Conservation (phyloP, 1,140 invertebrate genomes). For the Polypedilum vanderplanki region DNA sequence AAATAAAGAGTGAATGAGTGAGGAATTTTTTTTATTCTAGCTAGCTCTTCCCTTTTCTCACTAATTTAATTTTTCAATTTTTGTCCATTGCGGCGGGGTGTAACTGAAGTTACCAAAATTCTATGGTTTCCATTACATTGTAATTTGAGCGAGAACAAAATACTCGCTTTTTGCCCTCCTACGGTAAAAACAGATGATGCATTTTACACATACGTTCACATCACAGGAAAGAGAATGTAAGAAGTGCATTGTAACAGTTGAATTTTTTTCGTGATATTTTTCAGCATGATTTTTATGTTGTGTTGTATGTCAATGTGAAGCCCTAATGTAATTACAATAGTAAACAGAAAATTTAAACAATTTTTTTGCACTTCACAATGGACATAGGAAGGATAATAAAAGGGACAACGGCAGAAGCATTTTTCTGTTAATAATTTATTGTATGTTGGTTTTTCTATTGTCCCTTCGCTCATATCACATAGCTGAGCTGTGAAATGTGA, state of each 20-base stretch:
- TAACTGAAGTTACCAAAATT: not conserved
- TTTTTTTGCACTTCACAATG: conserved; percentile 17
- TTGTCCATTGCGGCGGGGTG: not conserved
- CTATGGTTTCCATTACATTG: conserved; percentile 11
- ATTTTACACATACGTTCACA: not conserved
- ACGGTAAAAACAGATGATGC: conserved; percentile 11
- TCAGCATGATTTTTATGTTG: not conserved
- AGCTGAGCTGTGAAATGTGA: not conserved
- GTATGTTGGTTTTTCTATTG: conserved; percentile 1
- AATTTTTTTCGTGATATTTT: not conserved
- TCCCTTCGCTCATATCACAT: not conserved
- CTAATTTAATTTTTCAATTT: conserved; percentile 11
- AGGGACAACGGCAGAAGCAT: not conserved
- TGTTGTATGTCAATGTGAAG: conserved; percentile 6
- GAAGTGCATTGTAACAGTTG: not conserved
- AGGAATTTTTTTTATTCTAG: not conserved
- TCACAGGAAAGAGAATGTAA: not conserved
- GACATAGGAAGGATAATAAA: not conserved
- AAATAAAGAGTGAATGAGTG: too few relatives aligned
- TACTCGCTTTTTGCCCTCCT: not conserved
- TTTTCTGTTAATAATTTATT: conserved; percentile 20
- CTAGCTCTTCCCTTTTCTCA: not conserved
- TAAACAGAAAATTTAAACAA: too few relatives aligned
- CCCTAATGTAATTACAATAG: not conserved
- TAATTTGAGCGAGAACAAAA: not conserved